Evolutionary conservation across 2,888 invertebrate species (phyloP), one percentile per base, ranked within the genome.

Genomic region (Lasiommata megera): DNA sequence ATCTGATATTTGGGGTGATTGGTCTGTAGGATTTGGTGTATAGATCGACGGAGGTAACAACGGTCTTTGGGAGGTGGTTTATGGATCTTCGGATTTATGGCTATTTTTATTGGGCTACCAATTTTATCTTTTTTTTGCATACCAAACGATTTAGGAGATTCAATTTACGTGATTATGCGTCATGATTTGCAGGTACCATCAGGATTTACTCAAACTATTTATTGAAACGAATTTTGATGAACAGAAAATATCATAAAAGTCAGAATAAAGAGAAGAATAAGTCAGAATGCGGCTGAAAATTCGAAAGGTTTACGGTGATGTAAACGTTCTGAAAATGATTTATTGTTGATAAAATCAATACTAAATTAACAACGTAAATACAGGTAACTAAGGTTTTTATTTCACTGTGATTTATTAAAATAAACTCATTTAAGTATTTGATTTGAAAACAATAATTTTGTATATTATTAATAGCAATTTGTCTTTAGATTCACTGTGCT

Each of bases 1-100:
- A 47, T 37, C 14, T 31, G 23, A 37, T 37, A 17, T 44, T 46
- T 17, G 51, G 51, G 51, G 59, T 52, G 56, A 57, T 62, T 57
- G 56, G 60, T 62, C 62, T 54, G 56, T 51, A 23, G 5, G 31
- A 31, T 31, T 6, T 6, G 3, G 9, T 31, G 3, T 34, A 48
- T 34, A 36, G 37, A 50, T 23, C 14, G 23, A 23, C 28, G 14
- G 12, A 28, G 37, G 28, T 28, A 31, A 14, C 29, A 11, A 14
- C 11, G 31, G 29, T 46, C 16, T 14, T 46, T 31, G 46, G 16
- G 6, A 16, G 1, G 1, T 44, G 29, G 9, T 14, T 46, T 46
- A 29, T 16, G 8, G 6, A 31, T 29, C 31, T n/a, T 31, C 11
- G 11, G 31, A 46, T 16, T 1, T 14, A 14, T 12, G 8, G 29